A percentile compares a stretch with the other conserved stretches of the same genome.
Evolutionary conservation across 2,113 vertebrate species (phyloP).

Genomic region (Brachionichthys hirsutus): DNA sequence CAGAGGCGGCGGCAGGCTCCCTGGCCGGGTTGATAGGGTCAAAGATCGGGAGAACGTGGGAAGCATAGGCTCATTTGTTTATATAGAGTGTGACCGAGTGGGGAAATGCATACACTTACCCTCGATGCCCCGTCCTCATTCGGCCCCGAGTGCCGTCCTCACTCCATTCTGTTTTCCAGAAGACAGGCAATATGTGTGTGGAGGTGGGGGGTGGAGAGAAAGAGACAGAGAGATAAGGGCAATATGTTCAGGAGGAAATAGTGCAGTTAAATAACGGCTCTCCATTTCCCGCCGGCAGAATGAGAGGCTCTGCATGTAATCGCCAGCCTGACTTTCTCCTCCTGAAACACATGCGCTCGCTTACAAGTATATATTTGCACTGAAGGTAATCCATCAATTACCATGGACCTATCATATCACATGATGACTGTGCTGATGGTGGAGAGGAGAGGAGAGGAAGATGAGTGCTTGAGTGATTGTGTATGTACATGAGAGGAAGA

Average conservation of each 20-base stretch:
- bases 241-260: constrained; percentile 81
- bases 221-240: constrained; percentile 60
- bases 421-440: constrained; percentile 80
- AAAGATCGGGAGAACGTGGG: constrained; percentile 65
- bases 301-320: constrained; percentile 72
- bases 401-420: constrained; percentile 77
- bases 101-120: constrained; percentile 79
- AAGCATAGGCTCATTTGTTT: constrained; percentile 78
- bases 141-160: constrained; percentile 57
- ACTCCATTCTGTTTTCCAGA: constrained; percentile 73
- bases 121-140: constrained; percentile 58
- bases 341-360: constrained; percentile 70
- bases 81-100: constrained; percentile 70
- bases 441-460: constrained; percentile 48
- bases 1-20: constrained; percentile 29
- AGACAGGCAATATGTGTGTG: constrained; percentile 79
- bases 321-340: constrained; percentile 60
- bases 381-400: constrained; percentile 85
- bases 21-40: constrained; percentile 72
- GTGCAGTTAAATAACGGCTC: constrained; percentile 82
- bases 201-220: constrained; percentile 58
- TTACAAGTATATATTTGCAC: constrained; percentile 81
- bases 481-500: constrained; percentile 17
- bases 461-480: constrained; percentile 13
- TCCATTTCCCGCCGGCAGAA: constrained; percentile 73